Conservation (phyloP, 2,888 invertebrate genomes). For the Phasia obesa region DNA sequence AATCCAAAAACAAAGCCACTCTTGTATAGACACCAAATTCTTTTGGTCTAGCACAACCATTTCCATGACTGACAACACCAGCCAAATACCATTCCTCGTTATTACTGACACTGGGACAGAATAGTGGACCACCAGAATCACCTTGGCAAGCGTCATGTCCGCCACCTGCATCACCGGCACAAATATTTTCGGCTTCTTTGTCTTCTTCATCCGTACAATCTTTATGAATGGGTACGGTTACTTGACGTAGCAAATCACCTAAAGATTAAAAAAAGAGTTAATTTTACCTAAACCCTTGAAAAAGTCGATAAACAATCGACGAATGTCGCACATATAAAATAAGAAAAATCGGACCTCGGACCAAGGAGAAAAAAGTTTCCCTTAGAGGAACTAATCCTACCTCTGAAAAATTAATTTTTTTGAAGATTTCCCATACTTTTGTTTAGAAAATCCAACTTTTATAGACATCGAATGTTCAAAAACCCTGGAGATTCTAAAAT, state of each 20-base stretch:
- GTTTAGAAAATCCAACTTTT: too few relatives aligned
- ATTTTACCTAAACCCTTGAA: too few relatives aligned
- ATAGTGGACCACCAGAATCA: conserved; percentile 90
- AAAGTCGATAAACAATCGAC: too few relatives aligned
- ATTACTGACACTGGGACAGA: conserved; percentile 88
- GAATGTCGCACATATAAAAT: too few relatives aligned
- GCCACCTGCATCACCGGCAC: conserved; percentile 89
- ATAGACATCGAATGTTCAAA: too few relatives aligned
- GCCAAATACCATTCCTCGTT: conserved; percentile 90
- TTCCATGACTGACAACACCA: conserved; percentile 93
- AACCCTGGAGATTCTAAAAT: too few relatives aligned
- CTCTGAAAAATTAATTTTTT: too few relatives aligned
- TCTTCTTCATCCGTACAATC: conserved; percentile 87
- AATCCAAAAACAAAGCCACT: conserved; percentile 88
- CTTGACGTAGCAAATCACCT: conserved; percentile 93
- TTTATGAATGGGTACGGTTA: conserved; percentile 88
- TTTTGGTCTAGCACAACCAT: conserved; percentile 90
- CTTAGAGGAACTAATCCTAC: too few relatives aligned
- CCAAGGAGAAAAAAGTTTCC: too few relatives aligned
- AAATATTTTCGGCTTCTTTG: conserved; percentile 87
- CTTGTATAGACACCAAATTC: conserved; percentile 93
- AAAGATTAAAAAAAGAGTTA: too few relatives aligned
- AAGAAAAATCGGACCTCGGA: too few relatives aligned
- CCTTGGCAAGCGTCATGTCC: conserved; percentile 92
- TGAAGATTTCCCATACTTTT: too few relatives aligned